phyloP scores from a whole-genome alignment of 2,113 vertebrate species.

The Malurus elegans region DNA sequence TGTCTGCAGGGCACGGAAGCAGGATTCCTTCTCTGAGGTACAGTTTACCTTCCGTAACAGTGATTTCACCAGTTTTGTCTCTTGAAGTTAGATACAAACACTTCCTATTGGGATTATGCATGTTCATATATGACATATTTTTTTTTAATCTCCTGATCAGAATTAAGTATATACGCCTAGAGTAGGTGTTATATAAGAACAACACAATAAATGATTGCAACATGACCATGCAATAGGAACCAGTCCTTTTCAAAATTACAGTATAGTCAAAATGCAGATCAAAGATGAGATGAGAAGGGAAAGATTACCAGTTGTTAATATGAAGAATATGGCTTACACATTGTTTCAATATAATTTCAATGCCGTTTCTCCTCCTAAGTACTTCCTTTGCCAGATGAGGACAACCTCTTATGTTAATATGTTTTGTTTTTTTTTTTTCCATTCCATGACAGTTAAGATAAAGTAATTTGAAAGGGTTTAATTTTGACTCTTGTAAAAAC shows the following conservation, averaged over 20 bases:
- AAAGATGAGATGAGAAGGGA: not conserved
- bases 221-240: not conserved
- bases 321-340: not conserved
- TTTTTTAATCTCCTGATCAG: not conserved
- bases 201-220: constrained; percentile 16
- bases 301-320: not conserved
- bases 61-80: not conserved
- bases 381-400: not conserved
- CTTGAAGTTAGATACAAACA: not conserved
- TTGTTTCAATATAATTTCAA: not conserved
- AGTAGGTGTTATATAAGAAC: constrained; percentile 26
- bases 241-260: not conserved
- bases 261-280: not conserved
- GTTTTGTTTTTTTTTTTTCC: rapidly evolving
- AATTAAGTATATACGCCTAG: not conserved
- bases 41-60: not conserved
- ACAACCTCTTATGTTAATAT: not conserved
- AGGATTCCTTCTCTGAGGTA: not conserved
- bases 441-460: not conserved
- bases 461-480: not conserved
- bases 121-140: not conserved
- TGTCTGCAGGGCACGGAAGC: not conserved
- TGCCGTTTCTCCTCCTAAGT: not conserved
- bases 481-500: not conserved
- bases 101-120: not conserved